phyloP scores from a whole-genome alignment of 2,113 vertebrate species.

The Leptobrachium leishanense region DNA sequence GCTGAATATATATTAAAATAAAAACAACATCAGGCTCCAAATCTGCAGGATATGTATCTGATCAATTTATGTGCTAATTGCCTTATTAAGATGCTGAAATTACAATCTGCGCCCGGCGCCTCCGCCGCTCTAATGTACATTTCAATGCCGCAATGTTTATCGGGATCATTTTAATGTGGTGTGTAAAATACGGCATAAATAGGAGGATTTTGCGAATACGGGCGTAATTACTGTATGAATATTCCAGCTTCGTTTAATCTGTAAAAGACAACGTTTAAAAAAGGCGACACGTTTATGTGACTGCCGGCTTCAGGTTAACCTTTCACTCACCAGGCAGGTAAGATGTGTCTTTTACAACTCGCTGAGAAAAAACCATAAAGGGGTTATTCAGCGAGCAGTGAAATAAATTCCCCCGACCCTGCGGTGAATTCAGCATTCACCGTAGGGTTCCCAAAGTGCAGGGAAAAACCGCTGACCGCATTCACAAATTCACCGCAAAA shows the following conservation, averaged over 20 bases:
- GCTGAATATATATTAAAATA: too few species aligned
- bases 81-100: constrained; percentile 46
- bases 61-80: constrained; percentile 43
- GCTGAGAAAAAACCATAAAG: too few species aligned
- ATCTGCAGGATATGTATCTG: constrained; percentile 34
- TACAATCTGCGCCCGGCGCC: constrained; percentile 23
- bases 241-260: constrained; percentile 38
- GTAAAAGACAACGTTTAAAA: constrained; percentile 5
- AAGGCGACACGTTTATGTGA: constrained; percentile 12
- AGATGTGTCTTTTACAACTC: too few species aligned
- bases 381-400: too few species aligned
- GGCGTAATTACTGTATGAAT: constrained; percentile 42
- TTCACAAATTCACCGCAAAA: too few species aligned
- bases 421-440: too few species aligned
- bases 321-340: neutral
- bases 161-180: constrained; percentile 41
- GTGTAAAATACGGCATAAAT: constrained; percentile 44
- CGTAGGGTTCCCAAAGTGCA: too few species aligned
- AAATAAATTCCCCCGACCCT: too few species aligned
- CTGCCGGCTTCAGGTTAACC: neutral
- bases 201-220: constrained; percentile 41
- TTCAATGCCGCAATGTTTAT: constrained; percentile 37
- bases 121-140: constrained; percentile 30
- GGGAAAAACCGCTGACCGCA: too few species aligned
- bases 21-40: too few species aligned